phyloP scores from a whole-genome alignment of 2,888 invertebrate species.

The Andrena hattorfiana region DNA sequence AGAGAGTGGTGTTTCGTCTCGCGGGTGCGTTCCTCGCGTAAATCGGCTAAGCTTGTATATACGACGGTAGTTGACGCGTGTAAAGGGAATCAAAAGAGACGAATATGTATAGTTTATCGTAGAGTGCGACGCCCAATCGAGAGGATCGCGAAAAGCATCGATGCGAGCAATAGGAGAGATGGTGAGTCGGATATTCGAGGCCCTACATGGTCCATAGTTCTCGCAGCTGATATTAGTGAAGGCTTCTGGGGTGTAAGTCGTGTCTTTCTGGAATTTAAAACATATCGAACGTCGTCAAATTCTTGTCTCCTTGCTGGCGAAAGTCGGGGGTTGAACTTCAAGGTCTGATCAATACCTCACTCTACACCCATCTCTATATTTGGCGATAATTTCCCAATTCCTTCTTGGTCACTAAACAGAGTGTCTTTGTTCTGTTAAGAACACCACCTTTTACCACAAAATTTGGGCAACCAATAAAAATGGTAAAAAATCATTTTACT shows the following conservation, averaged over 20 bases:
- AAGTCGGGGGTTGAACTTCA: too few relatives aligned
- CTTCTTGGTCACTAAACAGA: too few relatives aligned
- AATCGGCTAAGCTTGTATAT: constrained; percentile 22
- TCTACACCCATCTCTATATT: too few relatives aligned
- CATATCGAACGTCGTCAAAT: too few relatives aligned
- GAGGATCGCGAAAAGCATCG: not conserved
- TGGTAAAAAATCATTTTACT: too few relatives aligned
- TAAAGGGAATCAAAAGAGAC: constrained; percentile 19
- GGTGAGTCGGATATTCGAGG: constrained; percentile 1
- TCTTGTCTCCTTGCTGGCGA: too few relatives aligned
- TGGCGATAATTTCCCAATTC: too few relatives aligned
- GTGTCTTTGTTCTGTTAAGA: too few relatives aligned
- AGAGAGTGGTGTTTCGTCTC: not conserved
- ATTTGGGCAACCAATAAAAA: too few relatives aligned
- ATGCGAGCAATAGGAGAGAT: not conserved
- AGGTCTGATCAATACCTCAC: too few relatives aligned
- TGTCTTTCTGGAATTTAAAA: not conserved
- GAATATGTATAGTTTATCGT: not conserved
- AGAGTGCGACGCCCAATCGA: constrained; percentile 4
- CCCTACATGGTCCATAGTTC: not conserved
- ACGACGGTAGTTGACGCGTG: constrained; percentile 9
- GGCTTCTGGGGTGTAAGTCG: not conserved
- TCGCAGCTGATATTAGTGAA: not conserved
- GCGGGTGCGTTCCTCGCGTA: constrained; percentile 18
- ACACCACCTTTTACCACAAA: too few relatives aligned